Conservation (phyloP, 1,140 invertebrate genomes). For the Bombyx mandarina region DNA sequence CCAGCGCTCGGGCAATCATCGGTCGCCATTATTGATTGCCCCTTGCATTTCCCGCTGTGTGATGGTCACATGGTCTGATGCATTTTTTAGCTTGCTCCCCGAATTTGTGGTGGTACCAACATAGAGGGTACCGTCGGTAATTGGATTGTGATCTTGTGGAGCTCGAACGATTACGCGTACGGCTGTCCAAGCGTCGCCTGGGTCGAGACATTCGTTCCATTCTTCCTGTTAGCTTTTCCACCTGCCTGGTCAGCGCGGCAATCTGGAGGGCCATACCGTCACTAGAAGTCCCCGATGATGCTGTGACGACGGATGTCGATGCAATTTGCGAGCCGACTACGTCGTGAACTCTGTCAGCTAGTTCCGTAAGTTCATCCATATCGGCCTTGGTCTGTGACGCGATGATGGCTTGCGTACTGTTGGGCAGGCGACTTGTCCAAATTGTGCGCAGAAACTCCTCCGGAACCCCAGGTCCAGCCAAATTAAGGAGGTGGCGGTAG, state of each 20-base stretch:
- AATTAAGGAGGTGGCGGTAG: slow-evolving; percentile 10
- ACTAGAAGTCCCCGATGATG: background rate
- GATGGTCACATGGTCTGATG: background rate
- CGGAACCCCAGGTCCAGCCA: slow-evolving; percentile 11
- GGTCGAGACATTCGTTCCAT: background rate
- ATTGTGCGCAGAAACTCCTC: slow-evolving; percentile 9
- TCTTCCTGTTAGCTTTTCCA: background rate
- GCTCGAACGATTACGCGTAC: background rate
- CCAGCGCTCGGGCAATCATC: slow-evolving; percentile 5
- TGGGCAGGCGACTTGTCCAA: slow-evolving; percentile 6
- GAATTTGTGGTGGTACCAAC: slow-evolving; percentile 7
- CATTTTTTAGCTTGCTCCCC: slow-evolving; percentile 1
- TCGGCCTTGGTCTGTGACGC: slow-evolving; percentile 3
- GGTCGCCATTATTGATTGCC: slow-evolving; percentile 8
- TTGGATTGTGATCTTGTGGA: slow-evolving; percentile 1
- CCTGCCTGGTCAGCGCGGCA: background rate
- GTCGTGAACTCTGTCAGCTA: slow-evolving; percentile 6
- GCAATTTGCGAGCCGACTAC: background rate
- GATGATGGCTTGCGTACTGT: slow-evolving; percentile 3
- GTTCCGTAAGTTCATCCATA: slow-evolving; percentile 7
- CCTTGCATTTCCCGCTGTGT: background rate
- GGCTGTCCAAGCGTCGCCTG: background rate
- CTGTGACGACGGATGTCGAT: background rate
- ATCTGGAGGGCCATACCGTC: background rate
- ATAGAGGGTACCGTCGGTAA: slow-evolving; percentile 1